These are phyloP conservation scores for Cliona cf. orientalis DNA, from an alignment of 37 sponge, comb jelly and placozoan genomes.

Conservation along the genomic window DNA sequence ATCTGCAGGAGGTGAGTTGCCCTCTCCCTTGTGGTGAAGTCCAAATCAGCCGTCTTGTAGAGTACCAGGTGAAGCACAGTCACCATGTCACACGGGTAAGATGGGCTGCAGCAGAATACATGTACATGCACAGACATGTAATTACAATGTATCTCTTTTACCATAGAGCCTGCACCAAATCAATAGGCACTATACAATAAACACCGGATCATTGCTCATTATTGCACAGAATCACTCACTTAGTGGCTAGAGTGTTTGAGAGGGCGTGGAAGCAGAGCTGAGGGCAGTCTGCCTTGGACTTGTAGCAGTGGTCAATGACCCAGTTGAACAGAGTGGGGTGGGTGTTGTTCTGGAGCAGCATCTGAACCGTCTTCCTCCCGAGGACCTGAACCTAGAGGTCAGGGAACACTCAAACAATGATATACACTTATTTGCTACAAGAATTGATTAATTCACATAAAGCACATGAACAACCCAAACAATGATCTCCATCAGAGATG, in stretches of 20 bases:
- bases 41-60: conserved; percentile 82
- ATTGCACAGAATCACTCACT: conserved; percentile 53
- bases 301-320: conserved; percentile 83
- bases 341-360: conserved; percentile 78
- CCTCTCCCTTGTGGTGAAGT: conserved; percentile 70
- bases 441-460: not conserved
- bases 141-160: too few relatives aligned
- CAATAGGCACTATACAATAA: not conserved
- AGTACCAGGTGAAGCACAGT: conserved; percentile 81
- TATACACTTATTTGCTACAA: not conserved
- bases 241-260: conserved; percentile 59
- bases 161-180: too few relatives aligned
- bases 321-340: conserved; percentile 73
- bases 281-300: conserved; percentile 40
- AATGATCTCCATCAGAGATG: too few relatives aligned
- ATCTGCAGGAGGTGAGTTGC: conserved; percentile 87
- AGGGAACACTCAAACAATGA: not conserved
- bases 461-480: not conserved
- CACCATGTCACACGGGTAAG: conserved; percentile 88
- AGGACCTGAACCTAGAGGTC: conserved; percentile 73
- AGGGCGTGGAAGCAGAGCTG: conserved; percentile 89
- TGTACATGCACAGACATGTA: not conserved
- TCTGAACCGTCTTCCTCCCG: conserved; percentile 78
- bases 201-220: not conserved
- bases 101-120: conserved; percentile 32